Evolutionary conservation across 1,140 invertebrate species (phyloP).

Genomic region (Drosophila littoralis): DNA sequence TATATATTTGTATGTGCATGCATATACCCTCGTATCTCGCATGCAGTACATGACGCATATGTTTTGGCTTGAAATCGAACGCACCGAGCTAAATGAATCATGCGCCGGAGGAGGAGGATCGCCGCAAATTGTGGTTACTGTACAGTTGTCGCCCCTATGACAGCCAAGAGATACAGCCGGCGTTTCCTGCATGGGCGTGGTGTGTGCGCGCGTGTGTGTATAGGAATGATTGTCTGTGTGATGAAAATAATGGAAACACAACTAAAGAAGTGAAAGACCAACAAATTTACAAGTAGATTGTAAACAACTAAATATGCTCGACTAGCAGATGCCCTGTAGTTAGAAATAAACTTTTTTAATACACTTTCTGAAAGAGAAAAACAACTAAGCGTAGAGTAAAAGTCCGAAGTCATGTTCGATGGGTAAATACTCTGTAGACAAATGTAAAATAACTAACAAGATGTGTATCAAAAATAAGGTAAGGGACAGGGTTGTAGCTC

Average conservation of each 20-base stretch:
- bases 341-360: no score
- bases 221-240: conserved; percentile 1
- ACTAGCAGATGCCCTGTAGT: conserved; percentile 3
- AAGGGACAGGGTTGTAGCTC: no score
- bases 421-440: background rate
- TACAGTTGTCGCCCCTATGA: conserved; percentile 35
- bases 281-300: background rate
- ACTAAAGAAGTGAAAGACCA: conserved; percentile 12
- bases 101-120: conserved; percentile 24
- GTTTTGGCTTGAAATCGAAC: conserved; percentile 60
- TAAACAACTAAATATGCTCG: background rate
- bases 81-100: conserved; percentile 21
- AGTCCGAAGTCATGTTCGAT: background rate
- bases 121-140: conserved; percentile 33
- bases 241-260: conserved; percentile 44
- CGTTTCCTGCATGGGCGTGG: conserved; percentile 67
- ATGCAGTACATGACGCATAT: conserved; percentile 65
- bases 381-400: no score
- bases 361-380: background rate
- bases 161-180: conserved; percentile 52
- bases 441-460: no score
- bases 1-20: conserved; percentile 47
- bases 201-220: conserved; percentile 10
- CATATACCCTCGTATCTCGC: conserved; percentile 16
- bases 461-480: no score